Conservation (phyloP, 2,888 invertebrate genomes). For the Abrostola tripartita region DNA sequence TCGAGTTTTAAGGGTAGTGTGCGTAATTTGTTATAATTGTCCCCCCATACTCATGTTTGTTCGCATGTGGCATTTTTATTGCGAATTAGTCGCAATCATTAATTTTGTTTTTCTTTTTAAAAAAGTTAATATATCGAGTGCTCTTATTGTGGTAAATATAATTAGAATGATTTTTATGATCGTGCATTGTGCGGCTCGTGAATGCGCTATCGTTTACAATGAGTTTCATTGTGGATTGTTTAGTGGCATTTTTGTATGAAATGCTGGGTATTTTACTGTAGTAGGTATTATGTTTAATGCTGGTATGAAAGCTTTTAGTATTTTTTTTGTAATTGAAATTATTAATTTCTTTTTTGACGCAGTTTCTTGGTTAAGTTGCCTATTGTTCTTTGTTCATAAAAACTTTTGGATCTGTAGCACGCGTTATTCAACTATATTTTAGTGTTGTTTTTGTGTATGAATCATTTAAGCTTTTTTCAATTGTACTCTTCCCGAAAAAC, state of each 20-base stretch:
- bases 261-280: constrained; percentile 57
- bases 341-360: constrained; percentile 16
- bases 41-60: constrained; percentile 80
- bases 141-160: constrained; percentile 72
- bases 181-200: constrained; percentile 66
- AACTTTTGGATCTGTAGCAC: neutral
- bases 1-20: constrained; percentile 87
- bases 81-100: constrained; percentile 88
- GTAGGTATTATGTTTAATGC: constrained; percentile 42
- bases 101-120: constrained; percentile 86
- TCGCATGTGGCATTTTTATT: constrained; percentile 89
- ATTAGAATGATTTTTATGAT: constrained; percentile 75
- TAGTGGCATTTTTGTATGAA: constrained; percentile 62
- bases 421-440: neutral
- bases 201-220: constrained; percentile 80
- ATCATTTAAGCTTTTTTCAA: neutral
- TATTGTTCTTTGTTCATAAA: constrained; percentile 5
- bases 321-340: constrained; percentile 31
- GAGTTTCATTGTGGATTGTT: constrained; percentile 69
- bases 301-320: constrained; percentile 27
- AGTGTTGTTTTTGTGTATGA: neutral
- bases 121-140: constrained; percentile 84
- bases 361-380: constrained; percentile 14
- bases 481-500: constrained; percentile 2
- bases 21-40: constrained; percentile 88